Percentiles rank a stretch among this genome's conserved stretches.
These are phyloP conservation scores for Bilobella aurantiaca DNA, from an alignment of 1,140 invertebrate genomes.

Conservation along the genomic window DNA sequence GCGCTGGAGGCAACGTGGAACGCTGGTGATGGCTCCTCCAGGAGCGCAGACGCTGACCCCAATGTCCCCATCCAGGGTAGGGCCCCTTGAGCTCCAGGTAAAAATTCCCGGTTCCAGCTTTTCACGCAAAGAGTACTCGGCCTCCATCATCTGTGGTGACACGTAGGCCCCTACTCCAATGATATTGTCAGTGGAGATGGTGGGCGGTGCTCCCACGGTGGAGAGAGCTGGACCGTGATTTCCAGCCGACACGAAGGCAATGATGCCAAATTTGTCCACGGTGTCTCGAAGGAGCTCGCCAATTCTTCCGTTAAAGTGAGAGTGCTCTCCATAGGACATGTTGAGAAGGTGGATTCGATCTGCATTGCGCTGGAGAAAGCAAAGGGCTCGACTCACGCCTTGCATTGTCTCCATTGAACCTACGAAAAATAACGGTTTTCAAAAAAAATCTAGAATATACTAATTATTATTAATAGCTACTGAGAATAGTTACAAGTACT, in stretches of 20 bases:
- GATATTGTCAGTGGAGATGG: conserved; percentile 65
- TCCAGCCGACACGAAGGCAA: conserved; percentile 83
- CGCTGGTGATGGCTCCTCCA: conserved; percentile 90
- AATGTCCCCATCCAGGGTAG: conserved; percentile 73
- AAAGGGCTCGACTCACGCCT: conserved; percentile 79
- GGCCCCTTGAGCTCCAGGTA: conserved; percentile 88
- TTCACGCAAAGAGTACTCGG: conserved; percentile 81
- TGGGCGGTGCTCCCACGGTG: conserved; percentile 86
- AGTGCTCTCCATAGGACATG: conserved; percentile 95
- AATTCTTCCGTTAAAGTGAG: conserved; percentile 66
- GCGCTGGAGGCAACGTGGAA: conserved; percentile 79
- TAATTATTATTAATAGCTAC: too few species aligned
- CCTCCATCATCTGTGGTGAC: conserved; percentile 92
- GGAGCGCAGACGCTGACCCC: conserved; percentile 87
- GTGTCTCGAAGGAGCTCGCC: conserved; percentile 78
- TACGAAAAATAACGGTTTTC: too few species aligned
- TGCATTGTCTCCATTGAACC: conserved; percentile 91
- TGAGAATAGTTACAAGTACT: too few species aligned
- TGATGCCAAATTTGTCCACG: conserved; percentile 81
- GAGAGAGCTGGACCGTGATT: conserved; percentile 89
- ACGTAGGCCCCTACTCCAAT: conserved; percentile 93
- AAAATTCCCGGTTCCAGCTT: conserved; percentile 74
- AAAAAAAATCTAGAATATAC: too few species aligned
- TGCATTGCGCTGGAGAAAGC: conserved; percentile 64
- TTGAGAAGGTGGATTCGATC: conserved; percentile 76